Evolutionary conservation across 2,113 vertebrate genomes (phyloP).

Genomic region (Sinocyclocheilus grahami): DNA sequence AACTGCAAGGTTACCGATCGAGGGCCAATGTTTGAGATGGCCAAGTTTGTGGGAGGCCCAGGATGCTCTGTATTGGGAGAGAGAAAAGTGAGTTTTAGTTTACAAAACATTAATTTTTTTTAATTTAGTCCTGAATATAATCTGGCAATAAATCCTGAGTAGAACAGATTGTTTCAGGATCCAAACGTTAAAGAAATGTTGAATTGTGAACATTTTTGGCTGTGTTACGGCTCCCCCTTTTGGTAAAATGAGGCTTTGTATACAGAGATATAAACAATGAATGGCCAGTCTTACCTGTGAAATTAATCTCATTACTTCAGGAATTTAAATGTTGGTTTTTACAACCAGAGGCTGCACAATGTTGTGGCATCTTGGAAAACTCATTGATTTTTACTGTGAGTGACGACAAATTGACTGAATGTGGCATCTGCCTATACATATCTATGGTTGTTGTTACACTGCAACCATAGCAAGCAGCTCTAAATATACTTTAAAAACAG

Average conservation of each 20-base stretch:
- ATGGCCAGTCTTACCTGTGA: background rate
- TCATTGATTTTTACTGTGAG: too few species aligned
- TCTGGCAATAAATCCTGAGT: background rate
- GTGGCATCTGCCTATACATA: too few species aligned
- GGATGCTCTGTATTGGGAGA: conserved; percentile 82
- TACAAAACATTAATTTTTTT: background rate
- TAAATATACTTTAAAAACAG: background rate
- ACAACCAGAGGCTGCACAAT: background rate
- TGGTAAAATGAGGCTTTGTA: background rate
- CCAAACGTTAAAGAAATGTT: background rate
- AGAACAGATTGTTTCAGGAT: too few species aligned
- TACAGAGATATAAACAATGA: background rate
- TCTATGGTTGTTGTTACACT: background rate
- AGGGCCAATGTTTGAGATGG: conserved; percentile 93
- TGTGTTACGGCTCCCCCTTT: conserved; percentile 4
- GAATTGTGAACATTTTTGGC: background rate
- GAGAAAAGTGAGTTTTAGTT: background rate
- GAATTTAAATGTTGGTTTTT: background rate
- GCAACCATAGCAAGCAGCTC: background rate
- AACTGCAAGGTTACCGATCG: conserved; percentile 93
- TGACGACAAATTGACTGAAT: too few species aligned
- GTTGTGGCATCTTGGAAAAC: background rate
- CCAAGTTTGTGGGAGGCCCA: conserved; percentile 91
- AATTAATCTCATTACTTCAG: background rate
- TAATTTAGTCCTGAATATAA: background rate